Percentiles rank a stretch among this genome's conserved stretches.
phyloP scores from a whole-genome alignment of 1,140 invertebrate species.

The Episyrphus balteatus region DNA sequence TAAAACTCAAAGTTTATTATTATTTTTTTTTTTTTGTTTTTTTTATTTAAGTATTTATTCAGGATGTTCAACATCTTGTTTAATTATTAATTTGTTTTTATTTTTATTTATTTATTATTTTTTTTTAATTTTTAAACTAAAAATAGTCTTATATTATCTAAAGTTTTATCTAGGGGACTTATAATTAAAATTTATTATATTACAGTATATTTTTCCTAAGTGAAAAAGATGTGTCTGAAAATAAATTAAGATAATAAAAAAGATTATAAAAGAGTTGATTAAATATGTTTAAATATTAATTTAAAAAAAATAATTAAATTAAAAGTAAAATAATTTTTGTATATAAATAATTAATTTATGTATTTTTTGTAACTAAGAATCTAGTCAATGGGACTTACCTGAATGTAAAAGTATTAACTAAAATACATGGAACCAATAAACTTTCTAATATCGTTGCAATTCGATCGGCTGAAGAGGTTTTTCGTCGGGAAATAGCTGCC shows the following conservation, averaged over 20 bases:
- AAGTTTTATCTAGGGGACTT: not conserved
- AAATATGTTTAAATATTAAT: not conserved
- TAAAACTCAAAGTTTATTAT: too few species aligned
- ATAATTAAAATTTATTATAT: not conserved
- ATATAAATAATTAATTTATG: too few species aligned
- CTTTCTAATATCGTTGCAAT: conserved; percentile 33
- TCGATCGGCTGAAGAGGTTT: conserved; percentile 35
- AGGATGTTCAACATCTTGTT: conserved; percentile 4
- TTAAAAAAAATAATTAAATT: not conserved
- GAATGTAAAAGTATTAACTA: conserved; percentile 31
- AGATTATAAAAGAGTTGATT: conserved; percentile 1
- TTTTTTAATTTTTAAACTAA: not conserved
- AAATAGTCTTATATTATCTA: not conserved
- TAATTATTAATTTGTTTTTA: not conserved
- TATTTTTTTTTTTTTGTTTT: too few species aligned
- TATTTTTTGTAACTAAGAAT: not conserved
- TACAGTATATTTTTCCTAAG: conserved; percentile 17
- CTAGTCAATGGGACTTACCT: conserved; percentile 19
- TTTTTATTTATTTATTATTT: not conserved
- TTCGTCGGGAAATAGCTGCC: conserved; percentile 36
- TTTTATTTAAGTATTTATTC: too few species aligned
- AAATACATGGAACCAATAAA: conserved; percentile 31
- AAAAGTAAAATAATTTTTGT: not conserved
- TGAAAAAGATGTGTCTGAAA: conserved; percentile 30
- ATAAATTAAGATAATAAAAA: conserved; percentile 6